Conservation (phyloP, 1,140 invertebrate genomes). For the Nasonia longicornis region DNA sequence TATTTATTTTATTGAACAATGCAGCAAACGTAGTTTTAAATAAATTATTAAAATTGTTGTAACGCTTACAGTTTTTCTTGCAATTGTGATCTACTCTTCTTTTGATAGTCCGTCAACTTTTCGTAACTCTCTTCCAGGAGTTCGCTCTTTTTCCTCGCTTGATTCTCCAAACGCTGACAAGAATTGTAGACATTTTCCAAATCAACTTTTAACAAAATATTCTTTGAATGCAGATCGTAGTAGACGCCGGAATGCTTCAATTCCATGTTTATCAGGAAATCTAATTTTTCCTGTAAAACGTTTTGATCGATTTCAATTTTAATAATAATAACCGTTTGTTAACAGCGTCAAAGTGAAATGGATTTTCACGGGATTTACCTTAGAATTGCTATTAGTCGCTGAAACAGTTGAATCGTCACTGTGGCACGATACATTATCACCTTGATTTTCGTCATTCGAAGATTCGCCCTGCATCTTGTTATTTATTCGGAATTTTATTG, state of each 20-base stretch:
- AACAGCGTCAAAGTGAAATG: too few species aligned
- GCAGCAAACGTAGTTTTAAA: not conserved
- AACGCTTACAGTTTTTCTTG: conserved; percentile 32
- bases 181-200: conserved; percentile 41
- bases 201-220: conserved; percentile 37
- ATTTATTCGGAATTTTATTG: too few species aligned
- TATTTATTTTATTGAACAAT: not conserved
- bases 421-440: conserved; percentile 29
- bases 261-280: conserved; percentile 28
- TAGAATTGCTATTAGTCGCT: not conserved
- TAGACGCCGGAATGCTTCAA: conserved; percentile 36
- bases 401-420: conserved; percentile 35
- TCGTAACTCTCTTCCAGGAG: conserved; percentile 35
- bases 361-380: not conserved
- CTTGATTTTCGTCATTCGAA: conserved; percentile 3
- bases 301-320: not conserved
- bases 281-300: conserved; percentile 23
- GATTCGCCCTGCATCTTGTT: conserved; percentile 27
- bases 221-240: conserved; percentile 31
- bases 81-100: not conserved
- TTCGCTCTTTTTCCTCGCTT: conserved; percentile 33
- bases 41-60: not conserved
- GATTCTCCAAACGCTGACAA: conserved; percentile 29
- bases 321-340: too few species aligned
- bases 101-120: conserved; percentile 18